Percentiles rank a stretch among this genome's conserved stretches.
These are phyloP conservation scores for Esox lucius DNA, from an alignment of 2,797 vertebrate species.

Conservation along the genomic window DNA sequence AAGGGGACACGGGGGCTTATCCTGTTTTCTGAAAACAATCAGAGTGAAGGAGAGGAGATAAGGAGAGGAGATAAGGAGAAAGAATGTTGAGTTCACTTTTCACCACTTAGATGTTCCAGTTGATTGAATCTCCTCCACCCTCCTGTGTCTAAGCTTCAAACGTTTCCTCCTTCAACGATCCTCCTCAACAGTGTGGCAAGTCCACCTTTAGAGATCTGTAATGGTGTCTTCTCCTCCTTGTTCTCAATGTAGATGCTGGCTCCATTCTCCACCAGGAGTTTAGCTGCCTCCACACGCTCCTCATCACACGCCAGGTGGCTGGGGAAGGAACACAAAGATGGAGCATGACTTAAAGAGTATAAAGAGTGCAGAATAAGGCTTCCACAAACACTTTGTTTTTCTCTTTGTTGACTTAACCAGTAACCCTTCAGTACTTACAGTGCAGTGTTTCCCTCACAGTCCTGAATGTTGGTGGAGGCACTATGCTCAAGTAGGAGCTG, in stretches of 20 bases:
- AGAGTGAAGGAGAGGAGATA: constrained; percentile 10
- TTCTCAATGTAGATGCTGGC: constrained; percentile 97
- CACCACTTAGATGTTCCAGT: not conserved
- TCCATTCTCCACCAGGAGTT: constrained; percentile 89
- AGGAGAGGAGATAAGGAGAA: constrained; percentile 22
- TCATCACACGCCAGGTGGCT: constrained; percentile 97
- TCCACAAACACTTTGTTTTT: not conserved
- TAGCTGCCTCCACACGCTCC: constrained; percentile 92
- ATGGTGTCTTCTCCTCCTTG: constrained; percentile 94
- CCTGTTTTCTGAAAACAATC: not conserved
- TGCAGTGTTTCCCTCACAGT: constrained; percentile 93
- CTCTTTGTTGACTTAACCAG: no score
- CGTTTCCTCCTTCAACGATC: constrained; percentile 85
- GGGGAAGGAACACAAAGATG: constrained; percentile 21
- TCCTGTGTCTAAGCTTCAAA: not conserved
- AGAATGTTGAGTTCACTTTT: not conserved
- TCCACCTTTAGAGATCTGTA: constrained; percentile 88
- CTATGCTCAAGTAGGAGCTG: constrained; percentile 91
- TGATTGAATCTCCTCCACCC: constrained; percentile 5
- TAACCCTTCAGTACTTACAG: constrained; percentile 78
- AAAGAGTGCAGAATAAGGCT: not conserved
- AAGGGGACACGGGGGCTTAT: not conserved
- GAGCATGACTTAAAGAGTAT: not conserved
- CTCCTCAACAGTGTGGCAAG: constrained; percentile 82
- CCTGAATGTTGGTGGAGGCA: constrained; percentile 91